A percentile compares a stretch with the other conserved stretches of the same genome.
phyloP scores from a whole-genome alignment of 2,113 vertebrate genomes.

The Origma solitaria region DNA sequence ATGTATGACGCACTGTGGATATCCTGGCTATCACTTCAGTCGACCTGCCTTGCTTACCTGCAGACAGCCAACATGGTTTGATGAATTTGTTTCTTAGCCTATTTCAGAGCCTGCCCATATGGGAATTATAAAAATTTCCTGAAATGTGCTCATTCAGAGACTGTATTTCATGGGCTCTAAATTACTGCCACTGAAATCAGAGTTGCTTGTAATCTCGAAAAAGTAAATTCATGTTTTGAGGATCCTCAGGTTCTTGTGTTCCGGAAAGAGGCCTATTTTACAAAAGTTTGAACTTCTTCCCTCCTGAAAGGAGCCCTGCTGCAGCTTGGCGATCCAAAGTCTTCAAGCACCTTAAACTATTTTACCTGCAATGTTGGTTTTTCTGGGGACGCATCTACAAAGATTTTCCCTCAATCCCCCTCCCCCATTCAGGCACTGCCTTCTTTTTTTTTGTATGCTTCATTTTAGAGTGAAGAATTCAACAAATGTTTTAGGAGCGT shows the following conservation, averaged over 20 bases:
- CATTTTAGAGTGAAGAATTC: background rate
- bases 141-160: background rate
- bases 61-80: background rate
- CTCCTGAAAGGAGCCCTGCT: background rate
- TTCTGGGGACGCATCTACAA: background rate
- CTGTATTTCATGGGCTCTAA: background rate
- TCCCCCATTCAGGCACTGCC: background rate
- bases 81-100: background rate
- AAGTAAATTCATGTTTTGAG: background rate
- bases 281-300: background rate
- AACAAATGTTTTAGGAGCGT: slow-evolving; percentile 21
- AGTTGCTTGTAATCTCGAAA: background rate
- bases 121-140: background rate
- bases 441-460: background rate
- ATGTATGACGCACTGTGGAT: background rate
- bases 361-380: background rate
- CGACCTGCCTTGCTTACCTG: background rate
- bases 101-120: background rate
- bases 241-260: background rate
- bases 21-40: background rate
- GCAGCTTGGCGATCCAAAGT: background rate
- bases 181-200: background rate
- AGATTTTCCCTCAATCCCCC: background rate
- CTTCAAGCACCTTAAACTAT: background rate
- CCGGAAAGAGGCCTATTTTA: background rate